Conservation (phyloP, 1,140 invertebrate genomes). For the Luehdorfia chinensis region DNA sequence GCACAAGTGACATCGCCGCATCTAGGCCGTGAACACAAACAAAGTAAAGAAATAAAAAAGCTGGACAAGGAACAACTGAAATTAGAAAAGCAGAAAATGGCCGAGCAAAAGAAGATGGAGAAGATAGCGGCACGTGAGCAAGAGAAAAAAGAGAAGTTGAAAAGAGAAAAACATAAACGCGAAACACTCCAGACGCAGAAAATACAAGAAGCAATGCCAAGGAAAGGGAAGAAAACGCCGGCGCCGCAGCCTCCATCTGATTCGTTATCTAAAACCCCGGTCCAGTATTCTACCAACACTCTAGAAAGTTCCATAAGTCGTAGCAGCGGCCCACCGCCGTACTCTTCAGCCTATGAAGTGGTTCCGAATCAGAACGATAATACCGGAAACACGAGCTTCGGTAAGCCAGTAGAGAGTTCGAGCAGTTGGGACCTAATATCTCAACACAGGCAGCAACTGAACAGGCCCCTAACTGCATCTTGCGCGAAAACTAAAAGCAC, state of each 20-base stretch:
- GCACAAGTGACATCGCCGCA: slow-evolving; percentile 15
- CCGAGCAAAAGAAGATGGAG: slow-evolving; percentile 47
- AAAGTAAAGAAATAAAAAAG: slow-evolving; percentile 27
- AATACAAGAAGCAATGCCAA: slow-evolving; percentile 24
- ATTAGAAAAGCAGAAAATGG: slow-evolving; percentile 38
- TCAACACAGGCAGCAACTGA: slow-evolving; percentile 60
- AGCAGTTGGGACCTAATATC: slow-evolving; percentile 72
- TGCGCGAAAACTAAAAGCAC: slow-evolving; percentile 21
- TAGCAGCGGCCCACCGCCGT: slow-evolving; percentile 55
- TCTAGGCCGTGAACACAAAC: background rate
- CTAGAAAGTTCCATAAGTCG: slow-evolving; percentile 61
- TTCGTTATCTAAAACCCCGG: slow-evolving; percentile 1
- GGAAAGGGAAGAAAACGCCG: slow-evolving; percentile 30
- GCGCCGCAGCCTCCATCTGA: slow-evolving; percentile 27
- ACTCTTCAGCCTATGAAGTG: slow-evolving; percentile 28
- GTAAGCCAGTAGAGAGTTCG: slow-evolving; percentile 31
- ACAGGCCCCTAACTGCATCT: slow-evolving; percentile 23
- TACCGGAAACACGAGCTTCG: slow-evolving; percentile 44
- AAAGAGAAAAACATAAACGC: slow-evolving; percentile 34
- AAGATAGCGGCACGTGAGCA: slow-evolving; percentile 39
- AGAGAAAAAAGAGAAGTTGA: slow-evolving; percentile 36
- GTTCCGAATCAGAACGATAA: slow-evolving; percentile 25
- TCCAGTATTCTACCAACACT: slow-evolving; percentile 44
- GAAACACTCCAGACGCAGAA: slow-evolving; percentile 19
- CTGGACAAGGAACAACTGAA: slow-evolving; percentile 48